phyloP scores from a whole-genome alignment of 2,797 vertebrate genomes.

The Platalea minor region DNA sequence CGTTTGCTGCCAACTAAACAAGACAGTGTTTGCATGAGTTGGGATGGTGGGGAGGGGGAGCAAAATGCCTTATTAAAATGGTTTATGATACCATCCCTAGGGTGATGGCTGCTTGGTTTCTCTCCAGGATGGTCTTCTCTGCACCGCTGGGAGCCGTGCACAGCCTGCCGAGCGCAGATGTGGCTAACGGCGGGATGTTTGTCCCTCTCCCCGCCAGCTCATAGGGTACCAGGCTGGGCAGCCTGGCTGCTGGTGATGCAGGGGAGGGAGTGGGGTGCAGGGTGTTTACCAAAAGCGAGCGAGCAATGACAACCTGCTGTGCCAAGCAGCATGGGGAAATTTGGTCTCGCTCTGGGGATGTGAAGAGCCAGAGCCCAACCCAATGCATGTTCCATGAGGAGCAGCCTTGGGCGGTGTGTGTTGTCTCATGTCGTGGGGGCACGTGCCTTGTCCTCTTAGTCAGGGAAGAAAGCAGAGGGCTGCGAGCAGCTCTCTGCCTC shows the following conservation, averaged over 20 bases:
- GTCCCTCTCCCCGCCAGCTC: not conserved
- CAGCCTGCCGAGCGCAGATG: accelerated
- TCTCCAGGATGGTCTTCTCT: not conserved
- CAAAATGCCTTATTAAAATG: slow-evolving; percentile 3
- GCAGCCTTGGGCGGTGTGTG: not conserved
- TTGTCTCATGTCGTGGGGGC: accelerated
- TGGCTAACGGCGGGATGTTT: accelerated
- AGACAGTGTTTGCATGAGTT: slow-evolving; percentile 22
- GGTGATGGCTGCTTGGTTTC: not conserved
- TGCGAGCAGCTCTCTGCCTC: not conserved
- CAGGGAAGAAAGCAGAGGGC: not conserved
- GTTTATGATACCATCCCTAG: slow-evolving; percentile 17
- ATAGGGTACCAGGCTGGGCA: not conserved
- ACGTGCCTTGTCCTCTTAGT: accelerated
- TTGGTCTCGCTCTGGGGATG: accelerated
- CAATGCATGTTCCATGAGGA: not conserved
- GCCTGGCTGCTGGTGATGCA: not conserved
- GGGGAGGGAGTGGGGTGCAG: not conserved
- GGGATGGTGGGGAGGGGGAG: not conserved
- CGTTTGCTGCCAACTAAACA: slow-evolving; percentile 46
- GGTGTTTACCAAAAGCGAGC: not conserved
- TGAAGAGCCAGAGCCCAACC: not conserved
- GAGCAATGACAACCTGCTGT: not conserved
- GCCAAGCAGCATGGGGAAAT: not conserved
- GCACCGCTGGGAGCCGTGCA: accelerated